Evolutionary conservation across 1,140 invertebrate species (phyloP).

Genomic region (Halictus rubicundus): DNA sequence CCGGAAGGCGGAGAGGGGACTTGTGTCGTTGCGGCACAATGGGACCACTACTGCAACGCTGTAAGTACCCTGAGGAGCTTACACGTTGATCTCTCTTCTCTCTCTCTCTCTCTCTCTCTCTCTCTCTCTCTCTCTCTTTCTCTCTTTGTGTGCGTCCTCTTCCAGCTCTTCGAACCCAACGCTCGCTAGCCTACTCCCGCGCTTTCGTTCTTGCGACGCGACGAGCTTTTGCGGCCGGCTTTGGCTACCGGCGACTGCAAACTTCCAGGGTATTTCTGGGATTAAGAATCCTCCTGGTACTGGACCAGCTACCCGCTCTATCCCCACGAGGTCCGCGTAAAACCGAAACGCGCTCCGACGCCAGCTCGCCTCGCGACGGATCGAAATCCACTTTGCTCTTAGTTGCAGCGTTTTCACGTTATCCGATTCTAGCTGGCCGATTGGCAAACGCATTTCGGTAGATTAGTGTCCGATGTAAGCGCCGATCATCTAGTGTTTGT

Average conservation of each 20-base stretch:
- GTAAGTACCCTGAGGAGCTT: conserved; percentile 69
- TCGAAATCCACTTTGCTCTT: neutral
- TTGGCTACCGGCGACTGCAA: conserved; percentile 36
- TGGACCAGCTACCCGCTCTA: neutral
- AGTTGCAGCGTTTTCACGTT: no score
- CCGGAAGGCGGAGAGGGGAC: conserved; percentile 62
- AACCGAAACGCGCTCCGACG: conserved; percentile 7
- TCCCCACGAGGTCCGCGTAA: conserved; percentile 24
- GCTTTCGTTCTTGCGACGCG: conserved; percentile 47
- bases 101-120: conserved; percentile 14
- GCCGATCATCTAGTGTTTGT: no score
- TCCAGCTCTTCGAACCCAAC: neutral
- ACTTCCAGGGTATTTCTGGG: conserved; percentile 58
- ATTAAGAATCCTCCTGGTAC: conserved; percentile 60
- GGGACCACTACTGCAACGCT: conserved; percentile 66
- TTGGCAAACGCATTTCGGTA: no score
- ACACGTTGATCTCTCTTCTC: conserved; percentile 53
- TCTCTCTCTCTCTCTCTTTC: neutral
- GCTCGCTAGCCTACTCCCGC: conserved; percentile 21
- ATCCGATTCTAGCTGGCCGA: no score
- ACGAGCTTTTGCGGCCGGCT: conserved; percentile 52
- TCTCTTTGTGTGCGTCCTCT: neutral
- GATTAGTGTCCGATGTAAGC: no score
- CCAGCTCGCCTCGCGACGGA: neutral
- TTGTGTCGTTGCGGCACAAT: conserved; percentile 69